Evolutionary conservation across 92 coral and sea anemone genomes (phyloP).

Genomic region (Porites lobata): DNA sequence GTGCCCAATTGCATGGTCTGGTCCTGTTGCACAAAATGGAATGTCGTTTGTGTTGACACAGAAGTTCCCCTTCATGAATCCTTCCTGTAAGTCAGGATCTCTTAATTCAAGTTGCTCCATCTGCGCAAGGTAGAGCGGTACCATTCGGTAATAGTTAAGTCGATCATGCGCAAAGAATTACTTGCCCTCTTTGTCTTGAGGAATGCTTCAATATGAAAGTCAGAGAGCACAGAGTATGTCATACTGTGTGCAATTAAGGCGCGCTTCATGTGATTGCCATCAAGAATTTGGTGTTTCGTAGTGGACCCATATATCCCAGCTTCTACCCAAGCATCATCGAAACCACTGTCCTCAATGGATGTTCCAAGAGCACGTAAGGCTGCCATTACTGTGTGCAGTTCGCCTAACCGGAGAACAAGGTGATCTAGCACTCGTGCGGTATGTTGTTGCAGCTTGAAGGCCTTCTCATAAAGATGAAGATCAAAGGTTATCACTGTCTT

Average conservation of each 20-base stretch:
- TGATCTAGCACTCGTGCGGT: too few species aligned
- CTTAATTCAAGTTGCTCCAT: conserved; percentile 40
- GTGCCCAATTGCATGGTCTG: conserved; percentile 70
- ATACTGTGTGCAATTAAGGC: conserved; percentile 54
- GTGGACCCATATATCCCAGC: conserved; percentile 40
- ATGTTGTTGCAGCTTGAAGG: too few species aligned
- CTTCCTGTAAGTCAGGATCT: conserved; percentile 20
- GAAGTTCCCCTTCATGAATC: conserved; percentile 19
- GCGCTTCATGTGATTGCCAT: conserved; percentile 44
- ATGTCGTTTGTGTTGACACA: conserved; percentile 55
- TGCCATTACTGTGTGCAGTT: background rate
- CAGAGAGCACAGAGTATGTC: conserved; percentile 38
- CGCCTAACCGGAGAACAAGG: too few species aligned
- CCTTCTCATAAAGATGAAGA: background rate
- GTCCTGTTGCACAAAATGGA: conserved; percentile 63
- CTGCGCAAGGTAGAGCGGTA: conserved; percentile 68
- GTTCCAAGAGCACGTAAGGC: conserved; percentile 37
- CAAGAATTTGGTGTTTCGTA: conserved; percentile 45
- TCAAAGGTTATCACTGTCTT: conserved; percentile 34
- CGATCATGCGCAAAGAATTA: too few species aligned
- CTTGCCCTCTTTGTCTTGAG: background rate
- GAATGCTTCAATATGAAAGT: conserved; percentile 41
- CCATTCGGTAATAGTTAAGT: conserved; percentile 18
- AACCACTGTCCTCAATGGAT: conserved; percentile 48
- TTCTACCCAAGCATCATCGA: conserved; percentile 44